Conservation (phyloP, 2,888 invertebrate genomes). For the Drosophila peninsularis region DNA sequence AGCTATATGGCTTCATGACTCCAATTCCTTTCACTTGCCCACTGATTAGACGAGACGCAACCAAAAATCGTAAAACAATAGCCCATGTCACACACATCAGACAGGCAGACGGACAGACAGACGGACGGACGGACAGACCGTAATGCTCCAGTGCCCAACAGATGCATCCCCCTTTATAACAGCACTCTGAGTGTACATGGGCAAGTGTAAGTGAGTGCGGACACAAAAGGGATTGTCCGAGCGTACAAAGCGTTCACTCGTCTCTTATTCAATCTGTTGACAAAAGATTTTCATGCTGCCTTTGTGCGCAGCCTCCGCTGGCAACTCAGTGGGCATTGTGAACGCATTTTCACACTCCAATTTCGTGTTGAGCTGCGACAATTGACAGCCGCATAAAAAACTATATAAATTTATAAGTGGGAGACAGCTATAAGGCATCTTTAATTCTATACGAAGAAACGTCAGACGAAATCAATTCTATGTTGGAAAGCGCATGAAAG, state of each 20-base stretch:
- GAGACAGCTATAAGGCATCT: conserved; percentile 19
- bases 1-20: conserved; percentile 74
- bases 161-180: conserved; percentile 39
- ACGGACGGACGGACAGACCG: conserved; percentile 20
- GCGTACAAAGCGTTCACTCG: conserved; percentile 36
- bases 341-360: conserved; percentile 79
- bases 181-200: conserved; percentile 14
- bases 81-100: conserved; percentile 46
- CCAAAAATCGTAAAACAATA: conserved; percentile 55
- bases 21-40: conserved; percentile 71
- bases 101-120: conserved; percentile 5
- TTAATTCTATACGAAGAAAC: conserved; percentile 31
- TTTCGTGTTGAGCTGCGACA: conserved; percentile 55
- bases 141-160: conserved; percentile 68
- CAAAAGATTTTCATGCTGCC: conserved; percentile 63
- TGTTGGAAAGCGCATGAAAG: conserved; percentile 16
- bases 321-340: conserved; percentile 53
- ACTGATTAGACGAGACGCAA: conserved; percentile 64
- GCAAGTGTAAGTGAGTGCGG: conserved; percentile 13
- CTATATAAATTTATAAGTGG: conserved; percentile 42
- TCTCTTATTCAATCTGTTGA: conserved; percentile 70
- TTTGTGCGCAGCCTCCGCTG: conserved; percentile 52
- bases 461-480: conserved; percentile 47
- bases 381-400: conserved; percentile 37
- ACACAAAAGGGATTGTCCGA: conserved; percentile 61